Percentiles rank a stretch among this genome's conserved stretches.
These are phyloP conservation scores for Drosophila sp. DNA, from an alignment of 1,140 invertebrate species.

Conservation along the genomic window DNA sequence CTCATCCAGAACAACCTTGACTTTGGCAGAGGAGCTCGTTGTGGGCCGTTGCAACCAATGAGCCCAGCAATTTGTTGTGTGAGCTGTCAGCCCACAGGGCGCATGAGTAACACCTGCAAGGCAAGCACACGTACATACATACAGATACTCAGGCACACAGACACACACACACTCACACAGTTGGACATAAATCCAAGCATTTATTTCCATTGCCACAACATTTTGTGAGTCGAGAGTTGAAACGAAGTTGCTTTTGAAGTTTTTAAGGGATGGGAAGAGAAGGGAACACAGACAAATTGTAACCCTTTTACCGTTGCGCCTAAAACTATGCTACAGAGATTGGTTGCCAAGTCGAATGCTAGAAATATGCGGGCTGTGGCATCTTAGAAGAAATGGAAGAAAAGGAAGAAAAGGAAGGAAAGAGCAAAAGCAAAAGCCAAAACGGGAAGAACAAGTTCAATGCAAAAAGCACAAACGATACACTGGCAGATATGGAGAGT, in stretches of 20 bases:
- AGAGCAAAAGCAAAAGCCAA: conserved; percentile 57
- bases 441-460: conserved; percentile 54
- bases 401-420: no score
- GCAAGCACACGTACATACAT: conserved; percentile 10
- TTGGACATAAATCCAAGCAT: conserved; percentile 72
- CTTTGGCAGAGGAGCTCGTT: conserved; percentile 47
- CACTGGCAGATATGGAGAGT: not conserved
- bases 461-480: conserved; percentile 44
- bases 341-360: conserved; percentile 45
- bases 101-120: conserved; percentile 73
- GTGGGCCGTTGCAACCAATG: conserved; percentile 4
- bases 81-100: conserved; percentile 54
- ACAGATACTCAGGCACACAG: conserved; percentile 13
- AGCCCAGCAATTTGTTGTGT: conserved; percentile 76
- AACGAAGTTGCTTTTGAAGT: conserved; percentile 72
- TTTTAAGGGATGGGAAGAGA: conserved; percentile 3
- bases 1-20: conserved; percentile 69
- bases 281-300: conserved; percentile 51
- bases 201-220: conserved; percentile 65
- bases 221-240: conserved; percentile 31
- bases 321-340: conserved; percentile 30
- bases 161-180: no score
- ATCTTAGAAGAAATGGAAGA: conserved; percentile 73
- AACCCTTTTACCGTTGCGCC: conserved; percentile 66
- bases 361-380: conserved; percentile 75